Evolutionary conservation across 2,113 vertebrate species (phyloP).

Genomic region (Sorex fumeus): DNA sequence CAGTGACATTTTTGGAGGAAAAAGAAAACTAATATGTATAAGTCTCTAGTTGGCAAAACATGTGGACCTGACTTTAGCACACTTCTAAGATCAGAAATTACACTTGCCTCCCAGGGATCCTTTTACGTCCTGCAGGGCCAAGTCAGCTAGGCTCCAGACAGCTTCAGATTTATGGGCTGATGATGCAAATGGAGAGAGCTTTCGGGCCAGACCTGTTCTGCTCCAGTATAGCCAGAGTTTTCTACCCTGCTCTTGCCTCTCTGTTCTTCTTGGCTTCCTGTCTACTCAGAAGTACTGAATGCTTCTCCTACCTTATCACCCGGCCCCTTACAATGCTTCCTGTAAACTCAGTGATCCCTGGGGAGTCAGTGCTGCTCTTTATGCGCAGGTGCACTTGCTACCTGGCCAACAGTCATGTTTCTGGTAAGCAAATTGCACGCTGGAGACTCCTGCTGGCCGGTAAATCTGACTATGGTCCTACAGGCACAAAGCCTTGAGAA

Average conservation of each 20-base stretch:
- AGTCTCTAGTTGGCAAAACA: constrained; percentile 11
- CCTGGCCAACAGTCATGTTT: not conserved
- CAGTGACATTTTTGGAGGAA: constrained; percentile 6
- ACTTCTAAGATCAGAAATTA: not conserved
- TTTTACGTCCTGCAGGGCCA: constrained; percentile 3
- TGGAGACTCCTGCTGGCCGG: not conserved
- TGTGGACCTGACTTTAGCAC: not conserved
- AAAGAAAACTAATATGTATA: not conserved
- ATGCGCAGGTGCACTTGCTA: not conserved
- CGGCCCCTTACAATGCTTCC: not conserved
- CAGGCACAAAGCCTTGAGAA: not conserved
- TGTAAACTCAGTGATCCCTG: not conserved
- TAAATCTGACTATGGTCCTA: not conserved
- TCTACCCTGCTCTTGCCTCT: not conserved
- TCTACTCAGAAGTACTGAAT: not conserved
- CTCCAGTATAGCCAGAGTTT: not conserved
- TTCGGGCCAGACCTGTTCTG: not conserved
- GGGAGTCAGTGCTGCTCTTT: too few species aligned
- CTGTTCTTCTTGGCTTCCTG: constrained; percentile 10
- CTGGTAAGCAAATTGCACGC: too few species aligned
- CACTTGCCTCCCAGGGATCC: not conserved
- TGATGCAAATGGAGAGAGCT: not conserved
- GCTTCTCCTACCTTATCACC: not conserved
- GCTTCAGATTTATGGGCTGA: not conserved
- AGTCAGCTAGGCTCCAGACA: not conserved